phyloP scores from a whole-genome alignment of 92 coral and sea anemone genomes.

The Diadumene lineata region DNA sequence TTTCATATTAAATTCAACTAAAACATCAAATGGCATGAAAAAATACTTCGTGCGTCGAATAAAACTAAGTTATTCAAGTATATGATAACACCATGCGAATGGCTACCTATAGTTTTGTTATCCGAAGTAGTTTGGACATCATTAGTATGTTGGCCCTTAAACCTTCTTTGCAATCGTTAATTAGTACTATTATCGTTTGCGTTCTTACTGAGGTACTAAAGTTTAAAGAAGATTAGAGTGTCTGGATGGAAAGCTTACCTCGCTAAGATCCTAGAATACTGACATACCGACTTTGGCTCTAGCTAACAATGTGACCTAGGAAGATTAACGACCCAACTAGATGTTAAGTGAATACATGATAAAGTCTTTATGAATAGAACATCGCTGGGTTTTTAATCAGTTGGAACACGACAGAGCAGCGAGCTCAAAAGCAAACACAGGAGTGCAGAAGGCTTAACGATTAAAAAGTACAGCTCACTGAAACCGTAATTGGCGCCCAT shows the following conservation, averaged over 20 bases:
- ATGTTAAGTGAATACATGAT: neutral
- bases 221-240: slow-evolving; percentile 27
- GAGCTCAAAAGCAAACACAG: too few relatives aligned
- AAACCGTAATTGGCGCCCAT: too few relatives aligned
- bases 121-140: neutral
- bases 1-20: too few relatives aligned
- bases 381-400: neutral
- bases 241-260: slow-evolving; percentile 27
- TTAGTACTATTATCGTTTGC: slow-evolving; percentile 16
- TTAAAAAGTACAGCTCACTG: too few relatives aligned
- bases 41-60: too few relatives aligned
- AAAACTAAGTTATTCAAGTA: too few relatives aligned
- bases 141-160: neutral
- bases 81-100: too few relatives aligned
- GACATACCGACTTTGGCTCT: slow-evolving; percentile 13
- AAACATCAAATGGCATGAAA: too few relatives aligned
- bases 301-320: slow-evolving; percentile 12
- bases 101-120: too few relatives aligned
- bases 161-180: slow-evolving; percentile 13
- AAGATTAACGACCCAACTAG: slow-evolving; percentile 23
- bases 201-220: slow-evolving; percentile 22
- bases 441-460: too few relatives aligned
- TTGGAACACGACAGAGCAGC: too few relatives aligned
- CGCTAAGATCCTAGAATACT: slow-evolving; percentile 20
- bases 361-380: too few relatives aligned